Conservation (phyloP, 2,113 vertebrate genomes). For the Malurus alboscapulatus region DNA sequence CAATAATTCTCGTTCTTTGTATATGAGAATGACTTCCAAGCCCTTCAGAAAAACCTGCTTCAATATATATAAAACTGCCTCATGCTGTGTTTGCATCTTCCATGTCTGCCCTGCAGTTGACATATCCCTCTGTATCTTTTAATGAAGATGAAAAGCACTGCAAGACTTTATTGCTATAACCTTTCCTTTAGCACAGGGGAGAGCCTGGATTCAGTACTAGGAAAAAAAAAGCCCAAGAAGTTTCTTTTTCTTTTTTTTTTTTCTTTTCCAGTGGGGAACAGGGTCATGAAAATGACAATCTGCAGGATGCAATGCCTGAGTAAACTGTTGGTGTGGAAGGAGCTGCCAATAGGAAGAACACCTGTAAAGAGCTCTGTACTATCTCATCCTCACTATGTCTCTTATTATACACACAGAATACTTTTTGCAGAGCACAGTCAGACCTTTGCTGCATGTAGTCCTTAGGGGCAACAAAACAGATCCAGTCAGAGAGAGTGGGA, state of each 20-base stretch:
- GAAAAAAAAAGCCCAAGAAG: background rate
- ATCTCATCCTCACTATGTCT: background rate
- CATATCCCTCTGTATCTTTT: background rate
- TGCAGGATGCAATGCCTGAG: background rate
- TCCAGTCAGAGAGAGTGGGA: background rate
- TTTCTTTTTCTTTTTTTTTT: no score
- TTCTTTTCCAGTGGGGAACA: background rate
- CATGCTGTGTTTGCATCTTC: background rate
- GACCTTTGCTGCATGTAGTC: background rate
- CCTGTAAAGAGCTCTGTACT: constrained; percentile 28
- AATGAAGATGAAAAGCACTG: background rate
- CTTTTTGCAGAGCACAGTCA: constrained; percentile 10
- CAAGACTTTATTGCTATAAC: background rate
- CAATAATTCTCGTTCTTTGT: background rate
- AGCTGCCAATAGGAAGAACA: background rate
- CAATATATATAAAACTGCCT: background rate
- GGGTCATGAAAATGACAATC: constrained; percentile 6
- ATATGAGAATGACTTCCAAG: background rate
- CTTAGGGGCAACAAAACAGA: background rate
- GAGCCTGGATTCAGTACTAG: background rate
- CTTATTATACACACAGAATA: constrained; percentile 1
- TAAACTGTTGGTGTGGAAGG: background rate
- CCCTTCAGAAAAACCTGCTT: background rate
- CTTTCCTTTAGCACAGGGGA: background rate
- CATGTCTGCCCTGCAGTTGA: background rate